Conservation (phyloP, 1,140 invertebrate genomes). For the Lutraria rhynchaena region DNA sequence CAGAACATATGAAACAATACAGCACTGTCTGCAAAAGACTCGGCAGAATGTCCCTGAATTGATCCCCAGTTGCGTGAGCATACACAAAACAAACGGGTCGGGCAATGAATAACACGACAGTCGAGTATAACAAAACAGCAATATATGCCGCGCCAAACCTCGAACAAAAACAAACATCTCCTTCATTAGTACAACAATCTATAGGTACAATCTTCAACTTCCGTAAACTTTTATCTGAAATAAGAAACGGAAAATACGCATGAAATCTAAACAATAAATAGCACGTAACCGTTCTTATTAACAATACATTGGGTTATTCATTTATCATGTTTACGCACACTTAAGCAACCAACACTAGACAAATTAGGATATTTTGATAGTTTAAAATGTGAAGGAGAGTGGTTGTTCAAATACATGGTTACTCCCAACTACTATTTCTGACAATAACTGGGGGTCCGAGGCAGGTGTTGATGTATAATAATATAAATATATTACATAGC, state of each 20-base stretch:
- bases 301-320: not conserved
- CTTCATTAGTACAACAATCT: not conserved
- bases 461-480: too few relatives aligned
- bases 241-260: not conserved
- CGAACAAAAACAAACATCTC: constrained; percentile 13
- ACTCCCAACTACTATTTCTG: not conserved
- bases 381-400: not conserved
- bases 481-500: too few relatives aligned
- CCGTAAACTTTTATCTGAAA: constrained; percentile 2
- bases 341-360: too few relatives aligned
- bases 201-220: constrained; percentile 1
- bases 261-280: not conserved
- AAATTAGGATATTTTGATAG: not conserved
- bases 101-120: constrained; percentile 5
- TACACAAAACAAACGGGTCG: constrained; percentile 17
- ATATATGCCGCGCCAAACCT: not conserved
- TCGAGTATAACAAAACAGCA: constrained; percentile 23
- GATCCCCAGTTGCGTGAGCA: not conserved
- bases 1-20: constrained; percentile 33
- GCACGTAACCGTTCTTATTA: not conserved
- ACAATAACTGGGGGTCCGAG: too few relatives aligned
- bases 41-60: constrained; percentile 44
- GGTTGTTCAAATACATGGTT: not conserved
- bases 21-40: constrained; percentile 47
- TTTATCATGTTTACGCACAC: not conserved